A percentile compares a stretch with the other conserved stretches of the same genome.
These are phyloP conservation scores for Forbesichthys papilliferus DNA, from an alignment of 2,113 vertebrate genomes.

Conservation along the genomic window DNA sequence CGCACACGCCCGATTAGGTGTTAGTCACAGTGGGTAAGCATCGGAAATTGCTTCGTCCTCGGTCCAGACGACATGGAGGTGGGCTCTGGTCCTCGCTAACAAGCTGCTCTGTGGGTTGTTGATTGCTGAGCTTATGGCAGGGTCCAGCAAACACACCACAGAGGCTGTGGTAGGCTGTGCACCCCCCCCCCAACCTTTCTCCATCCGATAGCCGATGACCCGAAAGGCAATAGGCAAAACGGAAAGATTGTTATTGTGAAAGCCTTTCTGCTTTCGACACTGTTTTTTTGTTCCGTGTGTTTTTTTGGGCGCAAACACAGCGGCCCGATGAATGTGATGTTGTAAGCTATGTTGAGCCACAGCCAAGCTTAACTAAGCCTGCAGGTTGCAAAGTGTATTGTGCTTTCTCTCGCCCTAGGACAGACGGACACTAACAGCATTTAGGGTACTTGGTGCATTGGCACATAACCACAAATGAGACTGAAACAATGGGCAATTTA, in stretches of 20 bases:
- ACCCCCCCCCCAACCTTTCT: slow-evolving; percentile 19
- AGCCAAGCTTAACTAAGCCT: slow-evolving; percentile 41
- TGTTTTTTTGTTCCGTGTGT: slow-evolving; percentile 1
- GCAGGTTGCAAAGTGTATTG: slow-evolving; percentile 10
- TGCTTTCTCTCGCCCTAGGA: not conserved
- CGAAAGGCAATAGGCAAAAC: slow-evolving; percentile 4
- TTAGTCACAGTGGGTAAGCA: slow-evolving; percentile 63
- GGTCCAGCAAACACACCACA: slow-evolving; percentile 56
- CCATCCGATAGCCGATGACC: slow-evolving; percentile 43
- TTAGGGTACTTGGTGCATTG: too few relatives aligned
- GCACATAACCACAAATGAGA: too few relatives aligned
- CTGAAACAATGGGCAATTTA: not conserved
- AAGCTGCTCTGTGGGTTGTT: slow-evolving; percentile 53
- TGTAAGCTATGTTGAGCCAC: slow-evolving; percentile 31
- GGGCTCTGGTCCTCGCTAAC: slow-evolving; percentile 54
- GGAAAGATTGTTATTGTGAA: slow-evolving; percentile 41
- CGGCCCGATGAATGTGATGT: slow-evolving; percentile 35
- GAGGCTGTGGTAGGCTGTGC: slow-evolving; percentile 22
- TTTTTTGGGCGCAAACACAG: slow-evolving; percentile 13
- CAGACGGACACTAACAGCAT: too few relatives aligned
- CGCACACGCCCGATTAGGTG: slow-evolving; percentile 50
- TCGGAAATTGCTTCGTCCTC: slow-evolving; percentile 66
- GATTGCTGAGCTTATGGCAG: slow-evolving; percentile 48
- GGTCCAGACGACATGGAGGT: slow-evolving; percentile 40
- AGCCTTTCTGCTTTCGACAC: slow-evolving; percentile 31